Evolutionary conservation across 2,113 vertebrate genomes (phyloP).

Genomic region (Saimiri boliviensis): DNA sequence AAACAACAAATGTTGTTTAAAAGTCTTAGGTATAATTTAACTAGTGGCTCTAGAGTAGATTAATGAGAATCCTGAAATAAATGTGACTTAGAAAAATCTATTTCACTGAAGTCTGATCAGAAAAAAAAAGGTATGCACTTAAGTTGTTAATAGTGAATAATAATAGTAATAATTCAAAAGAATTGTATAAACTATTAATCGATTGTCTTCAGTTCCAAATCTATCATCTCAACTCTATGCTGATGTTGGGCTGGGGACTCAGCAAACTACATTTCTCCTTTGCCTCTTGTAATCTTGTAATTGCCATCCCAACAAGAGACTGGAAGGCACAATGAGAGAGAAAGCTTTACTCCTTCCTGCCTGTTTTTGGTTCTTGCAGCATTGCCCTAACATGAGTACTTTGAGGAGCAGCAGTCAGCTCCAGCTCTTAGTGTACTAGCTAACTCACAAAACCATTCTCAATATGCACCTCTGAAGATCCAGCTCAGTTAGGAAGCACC

Average conservation of each 20-base stretch:
- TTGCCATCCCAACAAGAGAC: background rate
- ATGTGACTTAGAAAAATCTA: background rate
- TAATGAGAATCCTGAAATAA: background rate
- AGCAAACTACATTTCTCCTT: background rate
- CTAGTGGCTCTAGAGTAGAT: background rate
- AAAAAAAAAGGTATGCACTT: background rate
- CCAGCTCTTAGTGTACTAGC: background rate
- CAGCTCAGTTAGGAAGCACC: rapidly evolving
- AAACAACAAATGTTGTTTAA: background rate
- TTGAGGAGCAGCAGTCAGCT: background rate
- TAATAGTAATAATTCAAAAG: background rate
- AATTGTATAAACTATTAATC: background rate
- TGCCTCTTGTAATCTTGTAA: background rate
- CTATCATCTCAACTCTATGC: background rate
- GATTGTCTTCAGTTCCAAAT: background rate
- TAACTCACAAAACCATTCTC: background rate
- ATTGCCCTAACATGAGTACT: background rate
- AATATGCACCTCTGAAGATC: background rate
- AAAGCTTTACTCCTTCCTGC: background rate
- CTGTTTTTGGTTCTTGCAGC: background rate
- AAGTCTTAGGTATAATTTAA: background rate
- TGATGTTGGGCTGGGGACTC: background rate
- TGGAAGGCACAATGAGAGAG: background rate
- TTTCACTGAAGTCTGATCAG: background rate
- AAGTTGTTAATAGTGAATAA: background rate